These are phyloP conservation scores for Clangula hyemalis DNA, from an alignment of 2,797 vertebrate species.

Conservation along the genomic window DNA sequence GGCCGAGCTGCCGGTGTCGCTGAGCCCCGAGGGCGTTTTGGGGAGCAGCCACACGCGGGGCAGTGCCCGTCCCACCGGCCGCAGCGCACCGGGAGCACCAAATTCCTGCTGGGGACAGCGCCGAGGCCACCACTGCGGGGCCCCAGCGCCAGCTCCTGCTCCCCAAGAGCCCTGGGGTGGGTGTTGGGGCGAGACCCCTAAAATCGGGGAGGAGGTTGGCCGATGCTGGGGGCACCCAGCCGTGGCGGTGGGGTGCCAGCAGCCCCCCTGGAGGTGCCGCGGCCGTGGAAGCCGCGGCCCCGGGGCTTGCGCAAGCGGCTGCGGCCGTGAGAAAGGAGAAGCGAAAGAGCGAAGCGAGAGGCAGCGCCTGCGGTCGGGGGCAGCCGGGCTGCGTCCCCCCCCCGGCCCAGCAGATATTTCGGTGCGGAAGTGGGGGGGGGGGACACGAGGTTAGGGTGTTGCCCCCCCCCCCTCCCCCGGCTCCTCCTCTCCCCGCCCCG, in stretches of 20 bases:
- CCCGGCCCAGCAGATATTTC: background rate
- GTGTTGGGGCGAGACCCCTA: background rate
- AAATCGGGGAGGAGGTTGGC: background rate
- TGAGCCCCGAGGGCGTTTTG: background rate
- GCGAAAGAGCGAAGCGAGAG: conserved; percentile 50
- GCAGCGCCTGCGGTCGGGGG: background rate
- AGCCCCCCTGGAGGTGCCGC: background rate
- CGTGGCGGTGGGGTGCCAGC: background rate
- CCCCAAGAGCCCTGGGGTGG: rapidly evolving
- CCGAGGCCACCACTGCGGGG: background rate
- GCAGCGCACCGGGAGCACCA: background rate
- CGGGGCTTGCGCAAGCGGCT: conserved; percentile 32
- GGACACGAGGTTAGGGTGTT: background rate
- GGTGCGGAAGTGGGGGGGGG: background rate
- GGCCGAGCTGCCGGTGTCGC: background rate
- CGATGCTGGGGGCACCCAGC: background rate
- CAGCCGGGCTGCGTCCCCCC: background rate
- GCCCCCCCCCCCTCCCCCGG: background rate
- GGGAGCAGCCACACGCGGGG: too few relatives aligned
- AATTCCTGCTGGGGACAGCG: background rate
- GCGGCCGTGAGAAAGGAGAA: conserved; percentile 63
- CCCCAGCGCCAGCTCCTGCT: background rate
- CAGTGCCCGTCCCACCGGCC: background rate
- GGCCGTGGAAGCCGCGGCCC: background rate
- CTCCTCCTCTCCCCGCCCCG: background rate